Evolutionary conservation across 2,797 vertebrate genomes (phyloP), one percentile per base, ranked within the genome.

Genomic region (Hemitrygon akajei): DNA sequence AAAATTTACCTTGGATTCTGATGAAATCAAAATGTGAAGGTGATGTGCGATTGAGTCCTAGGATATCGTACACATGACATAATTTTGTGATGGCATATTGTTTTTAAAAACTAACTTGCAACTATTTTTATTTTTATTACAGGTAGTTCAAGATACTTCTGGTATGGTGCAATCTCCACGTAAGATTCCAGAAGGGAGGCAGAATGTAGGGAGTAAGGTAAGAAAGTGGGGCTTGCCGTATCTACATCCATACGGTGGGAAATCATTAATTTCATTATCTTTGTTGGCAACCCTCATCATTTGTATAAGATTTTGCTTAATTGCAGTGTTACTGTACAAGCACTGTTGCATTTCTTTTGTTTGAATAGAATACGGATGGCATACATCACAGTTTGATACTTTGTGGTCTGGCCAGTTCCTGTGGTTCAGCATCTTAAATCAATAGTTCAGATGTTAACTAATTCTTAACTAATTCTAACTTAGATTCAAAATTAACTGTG

Each of bases 131-230:
- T n/a, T 93, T 56, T 25, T 75, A 56, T 93, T 27, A 93, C 92
- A 96, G 96, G 95, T 96, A 0, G 66, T 94, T 87, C 94, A 94
- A 94, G 95, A 96, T 94, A 93, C 86, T 27, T 94, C 77, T 77
- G 95, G 95, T 0, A 93, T 91, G 7, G 37, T 92, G 91, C 93
- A 93, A 30, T 66, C 94, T 40, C 95, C 94, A 16, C 86, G 91
- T 94, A 95, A 77, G 37, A 0, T 63, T 60, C 89, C 93, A 16
- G 96, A 96, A 73, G 95, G 96, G 37, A 95, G 94, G 77, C 91
- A 82, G 76, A 76, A 58, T 63, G 84, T 94, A 0, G 69, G 71
- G 94, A 96, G 95, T 94, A 96, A 97, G 96, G 97, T 97, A 94
- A 93, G 93, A 27, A 69, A 37, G 16, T 14, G 40, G 4, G 30